Evolutionary conservation across 2,113 vertebrate species (phyloP), one percentile per base, ranked within the genome.

Genomic region (Gobio gobio): DNA sequence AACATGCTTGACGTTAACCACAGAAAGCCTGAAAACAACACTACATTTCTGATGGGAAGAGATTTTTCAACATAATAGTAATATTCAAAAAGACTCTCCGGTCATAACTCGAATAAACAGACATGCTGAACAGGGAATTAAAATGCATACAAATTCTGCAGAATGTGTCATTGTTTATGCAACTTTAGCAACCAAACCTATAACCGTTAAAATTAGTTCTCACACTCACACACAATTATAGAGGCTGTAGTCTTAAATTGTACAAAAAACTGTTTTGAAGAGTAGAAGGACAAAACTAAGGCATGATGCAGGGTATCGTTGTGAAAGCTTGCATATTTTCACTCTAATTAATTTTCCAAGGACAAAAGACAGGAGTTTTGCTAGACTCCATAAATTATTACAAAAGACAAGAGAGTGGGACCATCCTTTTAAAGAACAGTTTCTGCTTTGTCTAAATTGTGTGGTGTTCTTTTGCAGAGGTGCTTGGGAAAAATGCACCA

Each of bases 321-420:
- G 33, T 78, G 74, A 80, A 86, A 84, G 49, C 68, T 74, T 84
- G 87, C 87, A 81, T 76, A 86, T 88, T 88, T 83, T 83, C 20
- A 56, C 59, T 83, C 78, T 61, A 83, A 81, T 86, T 75, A 85
- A 81, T 88, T 83, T 87, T 75, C 72, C 81, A 87, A 89, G 86
- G 86, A 86, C 88, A 85, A 86, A 84, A 68, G 70, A 83, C 75
- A 75, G 64, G 47, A 47, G 47, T 76, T 66, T 83, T 77, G 12
- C 63, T 83, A 81, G 74, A 83, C 83, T 89, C n/a, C 49, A 59
- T 87, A 83, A 88, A 78, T 79, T 84, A 86, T 86, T 84, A 85
- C 82, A 80, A 78, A 86, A 68, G 78, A 33, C 68, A 74, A 49
- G 75, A 49, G 56, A 72, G 22, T n/a, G 70, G 24, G 22, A 86